A percentile compares a stretch with the other conserved stretches of the same genome.
These are phyloP conservation scores for Eublepharis macularius DNA, from an alignment of 2,113 vertebrate species.

Conservation along the genomic window DNA sequence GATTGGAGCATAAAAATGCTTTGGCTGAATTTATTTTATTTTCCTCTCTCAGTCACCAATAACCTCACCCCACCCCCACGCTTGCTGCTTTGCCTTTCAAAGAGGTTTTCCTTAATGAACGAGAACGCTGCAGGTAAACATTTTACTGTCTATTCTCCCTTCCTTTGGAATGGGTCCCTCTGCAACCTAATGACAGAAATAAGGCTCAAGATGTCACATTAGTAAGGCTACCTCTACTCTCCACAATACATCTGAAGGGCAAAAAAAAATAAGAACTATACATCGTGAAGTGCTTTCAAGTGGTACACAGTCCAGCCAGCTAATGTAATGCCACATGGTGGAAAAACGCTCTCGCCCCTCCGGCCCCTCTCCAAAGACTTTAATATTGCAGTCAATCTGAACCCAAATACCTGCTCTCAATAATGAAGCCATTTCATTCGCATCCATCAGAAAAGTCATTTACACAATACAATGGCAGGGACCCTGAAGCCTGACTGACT, in stretches of 20 bases:
- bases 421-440: conserved; percentile 67
- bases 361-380: conserved; percentile 25
- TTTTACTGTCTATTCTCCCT: conserved; percentile 49
- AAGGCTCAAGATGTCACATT: conserved; percentile 51
- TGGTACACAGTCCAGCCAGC: conserved; percentile 30
- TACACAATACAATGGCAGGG: conserved; percentile 56
- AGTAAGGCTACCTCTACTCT: conserved; percentile 54
- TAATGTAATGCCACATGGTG: conserved; percentile 52
- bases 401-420: conserved; percentile 55
- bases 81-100: neutral
- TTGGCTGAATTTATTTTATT: neutral
- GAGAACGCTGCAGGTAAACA: conserved; percentile 41
- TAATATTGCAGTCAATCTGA: conserved; percentile 58
- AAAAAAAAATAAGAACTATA: conserved; percentile 54
- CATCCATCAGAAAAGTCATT: conserved; percentile 58
- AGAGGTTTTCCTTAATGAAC: conserved; percentile 32
- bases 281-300: conserved; percentile 57
- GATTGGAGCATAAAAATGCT: neutral
- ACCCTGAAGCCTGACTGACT: conserved; percentile 56
- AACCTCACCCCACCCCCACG: neutral
- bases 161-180: conserved; percentile 40
- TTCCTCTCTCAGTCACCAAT: neutral
- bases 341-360: conserved; percentile 34
- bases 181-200: conserved; percentile 24
- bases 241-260: conserved; percentile 38